Base-by-base conservation (phyloP, 2,888 invertebrate genomes). In the Itoplectis maculator region DNA sequence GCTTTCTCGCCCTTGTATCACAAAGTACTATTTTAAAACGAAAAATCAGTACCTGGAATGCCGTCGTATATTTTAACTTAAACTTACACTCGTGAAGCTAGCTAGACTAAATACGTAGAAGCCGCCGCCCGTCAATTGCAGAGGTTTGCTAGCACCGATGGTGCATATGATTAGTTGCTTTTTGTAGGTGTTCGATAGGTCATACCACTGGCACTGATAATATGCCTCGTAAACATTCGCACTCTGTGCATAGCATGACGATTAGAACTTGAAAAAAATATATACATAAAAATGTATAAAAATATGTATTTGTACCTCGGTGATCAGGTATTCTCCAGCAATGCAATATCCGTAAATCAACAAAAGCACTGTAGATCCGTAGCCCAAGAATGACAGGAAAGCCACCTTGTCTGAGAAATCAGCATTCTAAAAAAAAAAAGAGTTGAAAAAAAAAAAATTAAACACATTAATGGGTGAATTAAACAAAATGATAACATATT, bases 291-390 rank as follows among this genome's bases (percentile, higher is more conserved):
- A 11, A 37, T 9, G 11, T 5, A 15, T 3, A 2, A 59, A 11
- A 47, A 18, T 15, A 1, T 47, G 15, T 9, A 54, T 54, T 23
- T 73, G 42, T 73, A 84, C 83, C 69, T 81, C 83, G 9, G 63
- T 56, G 20, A 84, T 81, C 47, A 84, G 73, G 68, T 79, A 84
- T 79, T 84, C 79, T 8, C 84, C 81, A 35, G 83, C 81, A 54
- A 79, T 45, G 69, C 83, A 84, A 54, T 84, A 84, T 42, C 81
- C 83, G 13, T 81, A 81, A 29, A 81, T 81, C 61, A 84, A 40
- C 45, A 68, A 54, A n/a, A 83, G 54, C n/a, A 83, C 70, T 7
- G 81, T 81, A 7, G 23, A 61, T 5, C 70, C 74, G 51, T 78
- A 81, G 20, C 54, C 23, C 9, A 81, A 37, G 56, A 74, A 83